Conservation (phyloP, 2,797 vertebrate genomes). For the Tenualosa ilisha region DNA sequence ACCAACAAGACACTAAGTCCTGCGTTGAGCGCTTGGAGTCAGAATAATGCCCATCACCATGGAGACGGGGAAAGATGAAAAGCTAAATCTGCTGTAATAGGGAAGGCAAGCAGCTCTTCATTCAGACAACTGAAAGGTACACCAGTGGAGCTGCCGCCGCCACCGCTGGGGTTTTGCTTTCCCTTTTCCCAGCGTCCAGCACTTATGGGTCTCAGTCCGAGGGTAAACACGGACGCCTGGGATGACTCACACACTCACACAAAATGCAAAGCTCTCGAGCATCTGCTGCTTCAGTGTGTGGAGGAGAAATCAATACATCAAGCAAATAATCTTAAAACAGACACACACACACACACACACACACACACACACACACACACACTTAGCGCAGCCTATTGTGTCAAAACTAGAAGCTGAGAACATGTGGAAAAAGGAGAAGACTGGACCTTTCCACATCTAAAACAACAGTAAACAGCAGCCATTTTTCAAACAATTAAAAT, state of each 20-base stretch:
- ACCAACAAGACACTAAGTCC: not conserved
- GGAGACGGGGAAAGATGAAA: conserved; percentile 34
- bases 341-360: not conserved
- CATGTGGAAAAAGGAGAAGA: not conserved
- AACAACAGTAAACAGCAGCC: not conserved
- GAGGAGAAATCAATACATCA: not conserved
- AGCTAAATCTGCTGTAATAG: not conserved
- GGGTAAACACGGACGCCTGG: not conserved
- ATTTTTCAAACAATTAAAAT: not conserved
- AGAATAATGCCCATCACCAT: conserved; percentile 32
- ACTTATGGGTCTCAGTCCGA: not conserved
- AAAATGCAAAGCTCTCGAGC: not conserved
- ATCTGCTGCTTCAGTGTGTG: not conserved
- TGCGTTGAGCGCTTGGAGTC: conserved; percentile 22
- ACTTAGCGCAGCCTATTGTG: not conserved
- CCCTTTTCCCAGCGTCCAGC: not conserved
- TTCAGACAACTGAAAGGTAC: not conserved
- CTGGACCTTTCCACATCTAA: not conserved
- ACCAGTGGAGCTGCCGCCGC: not conserved
- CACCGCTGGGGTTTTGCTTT: not conserved
- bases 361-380: not conserved
- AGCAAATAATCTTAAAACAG: not conserved
- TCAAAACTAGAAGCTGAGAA: not conserved
- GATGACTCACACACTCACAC: not conserved
- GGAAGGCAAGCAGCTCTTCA: not conserved